Percentiles rank a stretch among this genome's conserved stretches.
Evolutionary conservation across 2,888 invertebrate species (phyloP).

Genomic region (Blera fallax): DNA sequence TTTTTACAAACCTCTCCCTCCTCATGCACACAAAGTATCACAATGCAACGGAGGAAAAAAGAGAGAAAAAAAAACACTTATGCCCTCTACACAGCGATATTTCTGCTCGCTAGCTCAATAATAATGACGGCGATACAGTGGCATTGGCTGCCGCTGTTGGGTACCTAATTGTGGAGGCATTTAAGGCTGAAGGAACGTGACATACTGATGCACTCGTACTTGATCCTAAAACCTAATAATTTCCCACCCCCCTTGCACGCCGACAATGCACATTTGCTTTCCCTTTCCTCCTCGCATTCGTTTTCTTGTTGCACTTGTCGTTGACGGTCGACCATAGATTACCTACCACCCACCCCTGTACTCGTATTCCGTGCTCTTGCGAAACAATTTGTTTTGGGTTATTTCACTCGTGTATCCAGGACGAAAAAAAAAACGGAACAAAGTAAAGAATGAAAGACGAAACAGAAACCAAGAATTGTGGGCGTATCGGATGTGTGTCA

Average conservation of each 20-base stretch:
- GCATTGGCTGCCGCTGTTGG: constrained; percentile 42
- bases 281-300: too few species aligned
- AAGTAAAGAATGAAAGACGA: constrained; percentile 18
- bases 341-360: neutral
- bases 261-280: constrained; percentile 23
- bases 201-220: constrained; percentile 69
- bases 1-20: constrained; percentile 8
- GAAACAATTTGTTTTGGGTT: constrained; percentile 70
- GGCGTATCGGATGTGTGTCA: constrained; percentile 67
- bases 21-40: constrained; percentile 12
- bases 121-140: constrained; percentile 16
- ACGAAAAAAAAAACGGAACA: constrained; percentile 11
- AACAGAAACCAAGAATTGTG: constrained; percentile 42
- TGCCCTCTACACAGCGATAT: constrained; percentile 16
- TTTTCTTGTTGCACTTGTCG: constrained; percentile 38
- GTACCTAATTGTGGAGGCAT: constrained; percentile 69
- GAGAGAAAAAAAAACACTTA: constrained; percentile 16
- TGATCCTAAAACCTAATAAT: constrained; percentile 72
- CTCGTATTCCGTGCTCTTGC: constrained; percentile 2
- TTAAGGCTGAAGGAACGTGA: constrained; percentile 54
- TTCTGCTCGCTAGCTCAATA: constrained; percentile 51
- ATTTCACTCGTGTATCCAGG: constrained; percentile 66
- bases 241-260: neutral
- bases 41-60: constrained; percentile 5
- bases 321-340: constrained; percentile 55